Evolutionary conservation across 2,113 vertebrate species (phyloP), one percentile per base, ranked within the genome.

Genomic region (Xenus cinereus): DNA sequence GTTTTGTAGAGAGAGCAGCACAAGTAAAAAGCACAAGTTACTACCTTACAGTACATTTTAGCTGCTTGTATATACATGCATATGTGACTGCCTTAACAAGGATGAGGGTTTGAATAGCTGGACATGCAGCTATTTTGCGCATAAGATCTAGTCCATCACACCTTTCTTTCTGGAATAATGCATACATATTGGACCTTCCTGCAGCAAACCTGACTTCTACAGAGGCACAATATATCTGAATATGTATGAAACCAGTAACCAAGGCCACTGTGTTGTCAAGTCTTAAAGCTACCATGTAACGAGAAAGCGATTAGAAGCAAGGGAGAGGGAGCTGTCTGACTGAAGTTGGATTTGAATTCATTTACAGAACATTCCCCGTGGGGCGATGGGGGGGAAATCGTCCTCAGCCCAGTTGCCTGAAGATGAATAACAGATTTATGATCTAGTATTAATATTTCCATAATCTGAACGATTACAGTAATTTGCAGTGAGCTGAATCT

Each of bases 191-290:
- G 77, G 74, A 37, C 67, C 57, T 95, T 93, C 46, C 39, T 89
- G 87, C 77, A 84, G 71, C 50, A 96, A 89, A 71, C 69, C 77
- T 69, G 43, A 43, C 92, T 93, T 68, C 69, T 78, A 3, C 20
- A 63, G 71, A 78, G 76, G 41, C 71, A 82, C 54, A 59, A 4
- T 89, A 2, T 91, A 66, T 93, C 62, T 96, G 94, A 89, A 95
- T 96, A 96, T 94, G 90, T 75, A 93, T 95, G 92, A 90, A 90
- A 85, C 50, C 86, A 87, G 94, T 96, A 95, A 95, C 91, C 92
- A 95, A 90, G 94, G 91, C 84, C 92, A 87, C 91, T 80, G 68
- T 95, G 92, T 90, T 93, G 92, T 95, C 86, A 91, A 37, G 81
- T 97, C 69, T 95, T 69, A 92, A 87, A 95, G 95, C 92, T 83